Conservation (phyloP, 2,797 vertebrate species). For the Silurus lanzhouensis region DNA sequence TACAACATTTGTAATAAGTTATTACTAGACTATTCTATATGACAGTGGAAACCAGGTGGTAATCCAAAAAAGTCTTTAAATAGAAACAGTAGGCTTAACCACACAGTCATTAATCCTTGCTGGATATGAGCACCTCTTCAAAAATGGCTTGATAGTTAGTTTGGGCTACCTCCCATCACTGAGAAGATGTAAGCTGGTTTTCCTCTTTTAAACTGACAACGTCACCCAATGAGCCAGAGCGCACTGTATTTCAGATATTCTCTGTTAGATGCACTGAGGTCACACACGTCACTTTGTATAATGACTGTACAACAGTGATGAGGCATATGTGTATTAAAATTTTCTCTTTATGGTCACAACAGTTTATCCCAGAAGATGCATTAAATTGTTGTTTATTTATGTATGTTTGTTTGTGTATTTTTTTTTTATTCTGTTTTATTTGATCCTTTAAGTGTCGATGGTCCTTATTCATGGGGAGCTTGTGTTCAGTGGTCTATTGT, state of each 20-base stretch:
- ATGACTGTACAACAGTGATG: neutral
- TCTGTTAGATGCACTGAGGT: neutral
- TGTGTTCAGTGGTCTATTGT: neutral
- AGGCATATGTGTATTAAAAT: neutral
- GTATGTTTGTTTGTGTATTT: neutral
- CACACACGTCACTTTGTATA: neutral
- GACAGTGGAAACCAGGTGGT: conserved; percentile 16
- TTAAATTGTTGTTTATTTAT: neutral
- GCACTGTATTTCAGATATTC: neutral
- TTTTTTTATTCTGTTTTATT: neutral
- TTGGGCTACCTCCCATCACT: conserved; percentile 47
- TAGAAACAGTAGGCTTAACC: conserved; percentile 32
- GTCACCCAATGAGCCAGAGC: conserved; percentile 5
- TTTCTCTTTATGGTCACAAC: neutral
- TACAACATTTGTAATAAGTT: neutral
- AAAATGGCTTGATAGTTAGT: conserved; percentile 53
- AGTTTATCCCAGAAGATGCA: neutral
- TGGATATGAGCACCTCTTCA: neutral
- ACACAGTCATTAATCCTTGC: conserved; percentile 7
- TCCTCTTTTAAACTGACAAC: conserved; percentile 59
- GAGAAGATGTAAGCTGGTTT: conserved; percentile 55
- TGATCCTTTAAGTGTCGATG: neutral
- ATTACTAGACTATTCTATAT: conserved; percentile 5
- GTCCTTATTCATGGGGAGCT: neutral
- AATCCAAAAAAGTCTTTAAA: conserved; percentile 24